A percentile compares a stretch with the other conserved stretches of the same genome.
Evolutionary conservation across 1,140 invertebrate species (phyloP).

Genomic region (Oryctes rhinoceros): DNA sequence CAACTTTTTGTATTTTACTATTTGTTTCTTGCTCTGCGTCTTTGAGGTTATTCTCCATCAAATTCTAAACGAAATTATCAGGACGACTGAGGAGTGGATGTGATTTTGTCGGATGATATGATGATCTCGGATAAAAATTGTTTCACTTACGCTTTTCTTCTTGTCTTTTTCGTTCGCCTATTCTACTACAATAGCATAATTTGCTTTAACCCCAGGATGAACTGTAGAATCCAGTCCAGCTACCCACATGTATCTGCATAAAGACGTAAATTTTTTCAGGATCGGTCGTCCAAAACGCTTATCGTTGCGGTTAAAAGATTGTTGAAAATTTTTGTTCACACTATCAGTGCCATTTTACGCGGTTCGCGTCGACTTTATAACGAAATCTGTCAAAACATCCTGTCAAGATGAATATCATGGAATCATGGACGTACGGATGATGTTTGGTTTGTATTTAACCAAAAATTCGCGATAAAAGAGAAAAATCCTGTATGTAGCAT

Average conservation of each 20-base stretch:
- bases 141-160: neutral
- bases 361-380: neutral
- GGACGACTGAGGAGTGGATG: neutral
- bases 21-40: neutral
- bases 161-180: neutral
- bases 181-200: neutral
- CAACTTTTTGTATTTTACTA: neutral
- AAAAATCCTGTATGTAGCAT: too few relatives aligned
- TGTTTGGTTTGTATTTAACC: too few relatives aligned
- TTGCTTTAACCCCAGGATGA: neutral
- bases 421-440: too few relatives aligned
- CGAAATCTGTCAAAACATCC: neutral
- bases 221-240: neutral
- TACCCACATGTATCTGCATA: neutral
- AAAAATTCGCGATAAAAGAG: too few relatives aligned
- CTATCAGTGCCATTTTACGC: constrained; percentile 1
- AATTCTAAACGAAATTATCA: neutral
- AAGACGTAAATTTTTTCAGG: neutral
- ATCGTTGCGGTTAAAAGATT: neutral
- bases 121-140: neutral
- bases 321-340: neutral
- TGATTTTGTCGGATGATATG: neutral
- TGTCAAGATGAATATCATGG: too few relatives aligned
- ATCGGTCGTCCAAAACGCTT: neutral
- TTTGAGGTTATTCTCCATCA: neutral